Conservation (phyloP, 2,113 vertebrate species). For the Dryoscopus gambensis region DNA sequence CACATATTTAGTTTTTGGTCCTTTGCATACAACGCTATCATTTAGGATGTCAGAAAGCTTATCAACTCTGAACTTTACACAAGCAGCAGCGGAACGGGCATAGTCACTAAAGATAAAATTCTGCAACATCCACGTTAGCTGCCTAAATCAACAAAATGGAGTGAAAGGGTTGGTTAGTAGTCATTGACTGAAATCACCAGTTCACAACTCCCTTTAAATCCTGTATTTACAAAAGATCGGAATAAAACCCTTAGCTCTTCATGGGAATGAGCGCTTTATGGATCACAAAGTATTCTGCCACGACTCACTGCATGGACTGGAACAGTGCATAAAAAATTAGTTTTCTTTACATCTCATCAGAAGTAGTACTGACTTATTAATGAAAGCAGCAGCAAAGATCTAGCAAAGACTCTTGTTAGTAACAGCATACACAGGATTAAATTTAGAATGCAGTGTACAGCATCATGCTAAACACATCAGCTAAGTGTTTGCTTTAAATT, state of each 20-base stretch:
- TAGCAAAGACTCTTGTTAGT: background rate
- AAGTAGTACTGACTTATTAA: background rate
- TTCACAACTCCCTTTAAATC: background rate
- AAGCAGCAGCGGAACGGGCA: background rate
- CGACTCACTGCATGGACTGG: background rate
- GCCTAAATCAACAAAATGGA: background rate
- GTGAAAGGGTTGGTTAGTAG: background rate
- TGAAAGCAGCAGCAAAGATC: background rate
- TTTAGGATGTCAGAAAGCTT: background rate
- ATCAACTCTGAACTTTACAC: background rate
- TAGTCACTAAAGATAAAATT: background rate
- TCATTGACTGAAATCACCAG: background rate
- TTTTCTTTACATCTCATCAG: background rate
- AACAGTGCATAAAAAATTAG: background rate
- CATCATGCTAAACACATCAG: background rate
- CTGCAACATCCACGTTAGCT: background rate
- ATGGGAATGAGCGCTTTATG: background rate
- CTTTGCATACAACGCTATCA: background rate
- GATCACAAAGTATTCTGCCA: background rate
- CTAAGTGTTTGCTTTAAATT: background rate
- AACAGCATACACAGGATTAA: background rate
- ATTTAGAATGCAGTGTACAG: background rate
- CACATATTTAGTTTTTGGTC: background rate
- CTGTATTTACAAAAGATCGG: background rate
- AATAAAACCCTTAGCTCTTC: background rate